Percentiles rank a stretch among this genome's conserved stretches.
Evolutionary conservation across 1,140 invertebrate genomes (phyloP).

Genomic region (Bombyx mandarina): DNA sequence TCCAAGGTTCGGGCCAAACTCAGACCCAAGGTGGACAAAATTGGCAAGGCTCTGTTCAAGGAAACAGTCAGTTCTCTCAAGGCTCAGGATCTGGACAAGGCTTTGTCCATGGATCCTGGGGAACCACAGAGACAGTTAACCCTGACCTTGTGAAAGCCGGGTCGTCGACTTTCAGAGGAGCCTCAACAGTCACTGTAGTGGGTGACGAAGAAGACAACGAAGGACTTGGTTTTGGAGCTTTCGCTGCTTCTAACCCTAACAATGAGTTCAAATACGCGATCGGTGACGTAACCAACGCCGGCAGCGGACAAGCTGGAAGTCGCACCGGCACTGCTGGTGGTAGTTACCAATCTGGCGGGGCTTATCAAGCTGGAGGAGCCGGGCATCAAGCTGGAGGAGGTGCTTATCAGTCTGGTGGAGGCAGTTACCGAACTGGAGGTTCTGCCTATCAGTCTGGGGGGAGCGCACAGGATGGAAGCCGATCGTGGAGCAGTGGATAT

Average conservation of each 20-base stretch:
- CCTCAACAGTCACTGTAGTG: conserved; percentile 35
- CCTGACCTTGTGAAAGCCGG: conserved; percentile 57
- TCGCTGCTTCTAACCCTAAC: conserved; percentile 45
- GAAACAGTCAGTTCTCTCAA: conserved; percentile 3
- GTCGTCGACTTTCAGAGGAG: conserved; percentile 47
- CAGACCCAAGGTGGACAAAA: conserved; percentile 4
- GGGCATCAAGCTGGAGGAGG: conserved; percentile 25
- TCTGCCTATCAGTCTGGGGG: conserved; percentile 19
- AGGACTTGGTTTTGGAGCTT: conserved; percentile 43
- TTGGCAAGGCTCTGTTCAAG: conserved; percentile 11
- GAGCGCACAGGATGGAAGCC: conserved; percentile 17
- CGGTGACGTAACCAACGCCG: conserved; percentile 36
- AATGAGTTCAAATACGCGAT: conserved; percentile 54
- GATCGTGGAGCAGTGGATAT: conserved; percentile 25
- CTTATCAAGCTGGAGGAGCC: conserved; percentile 15
- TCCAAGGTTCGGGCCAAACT: conserved; percentile 8
- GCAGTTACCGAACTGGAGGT: conserved; percentile 20
- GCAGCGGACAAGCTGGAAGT: conserved; percentile 8
- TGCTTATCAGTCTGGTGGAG: conserved; percentile 21
- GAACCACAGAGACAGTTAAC: conserved; percentile 66
- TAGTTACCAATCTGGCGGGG: conserved; percentile 14
- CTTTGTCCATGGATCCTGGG: conserved; percentile 51
- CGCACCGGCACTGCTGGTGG: conserved; percentile 5
- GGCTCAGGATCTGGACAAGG: conserved; percentile 19
- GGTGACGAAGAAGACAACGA: conserved; percentile 52